Conservation (phyloP, 2,113 vertebrate genomes). For the Rhinolophus sinicus region DNA sequence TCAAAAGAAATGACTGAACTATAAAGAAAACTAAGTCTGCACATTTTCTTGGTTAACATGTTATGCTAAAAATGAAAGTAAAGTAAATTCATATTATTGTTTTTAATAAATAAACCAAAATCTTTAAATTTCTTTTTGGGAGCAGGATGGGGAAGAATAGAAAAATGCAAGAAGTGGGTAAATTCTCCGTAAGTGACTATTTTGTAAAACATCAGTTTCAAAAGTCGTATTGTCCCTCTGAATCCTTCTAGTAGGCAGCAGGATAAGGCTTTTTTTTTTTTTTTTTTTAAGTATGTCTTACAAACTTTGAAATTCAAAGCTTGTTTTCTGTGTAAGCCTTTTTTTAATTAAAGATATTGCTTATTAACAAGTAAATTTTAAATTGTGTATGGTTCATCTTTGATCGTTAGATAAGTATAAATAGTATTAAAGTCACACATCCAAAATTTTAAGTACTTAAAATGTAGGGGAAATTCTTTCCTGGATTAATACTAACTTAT, state of each 20-base stretch:
- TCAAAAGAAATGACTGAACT: not conserved
- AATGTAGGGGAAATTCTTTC: not conserved
- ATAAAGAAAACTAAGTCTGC: not conserved
- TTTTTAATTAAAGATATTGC: not conserved
- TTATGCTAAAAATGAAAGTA: slow-evolving; percentile 3
- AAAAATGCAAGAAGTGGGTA: not conserved
- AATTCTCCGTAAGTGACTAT: not conserved
- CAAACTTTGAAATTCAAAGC: slow-evolving; percentile 9
- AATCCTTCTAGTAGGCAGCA: not conserved
- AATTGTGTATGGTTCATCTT: slow-evolving; percentile 13
- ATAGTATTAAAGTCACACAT: not conserved
- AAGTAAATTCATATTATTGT: not conserved
- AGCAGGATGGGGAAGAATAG: not conserved
- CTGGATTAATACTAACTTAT: not conserved
- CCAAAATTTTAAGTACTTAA: not conserved
- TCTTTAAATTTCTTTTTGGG: not conserved
- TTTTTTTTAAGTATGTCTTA: not conserved
- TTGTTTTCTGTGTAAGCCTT: not conserved
- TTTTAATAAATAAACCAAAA: slow-evolving; percentile 1
- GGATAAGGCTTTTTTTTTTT: not conserved
- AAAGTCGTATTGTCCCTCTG: not conserved
- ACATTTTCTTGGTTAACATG: not conserved
- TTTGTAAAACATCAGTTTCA: not conserved
- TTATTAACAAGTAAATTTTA: not conserved
- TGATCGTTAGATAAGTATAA: not conserved